Evolutionary conservation across 2,888 invertebrate genomes (phyloP), one percentile per base, ranked within the genome.

Genomic region (Nineta flava): DNA sequence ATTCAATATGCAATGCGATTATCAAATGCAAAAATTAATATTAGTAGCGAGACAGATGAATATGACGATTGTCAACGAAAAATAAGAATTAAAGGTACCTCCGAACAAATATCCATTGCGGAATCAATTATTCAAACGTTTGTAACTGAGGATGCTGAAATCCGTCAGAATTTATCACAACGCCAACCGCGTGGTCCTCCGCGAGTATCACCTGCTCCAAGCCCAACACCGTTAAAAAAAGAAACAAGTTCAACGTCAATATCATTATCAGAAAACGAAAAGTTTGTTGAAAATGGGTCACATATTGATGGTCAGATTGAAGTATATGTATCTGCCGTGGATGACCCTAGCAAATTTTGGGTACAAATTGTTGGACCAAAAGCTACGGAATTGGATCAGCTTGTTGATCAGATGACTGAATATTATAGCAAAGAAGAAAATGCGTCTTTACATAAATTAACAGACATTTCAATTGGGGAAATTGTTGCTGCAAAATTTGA

Each of bases 301-400:
- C 46, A 50, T 9, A 31, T 46, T 12, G 79, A 80, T 52, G 75
- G 81, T 1, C 75, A 76, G 15, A 77, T 88, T 61, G 85, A 92
- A 61, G 86, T 92, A 13, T 92, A 84, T 66, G 85, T 93, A 3
- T 88, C 90, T 0, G 88, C 91, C 0, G 79, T 88, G 54, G 82
- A 83, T 12, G 81, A 80, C 26, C 92, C 92, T 1, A 72, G 70
- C 13, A 71, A 72, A 53, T 93, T 94, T 69, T 94, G 91, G 88
- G 76, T 93, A 9, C 93, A 93, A 70, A 75, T 87, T 53, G 76
- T 82, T 49, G 84, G 87, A 0, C 76, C 83, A 0, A 68, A 67
- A 57, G 81, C 85, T 1, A 72, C 79, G 7, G 79, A 85, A 61
- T 69, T 94, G 13, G 88, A 93, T 63, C 76, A 81, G 46, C 69